These are phyloP conservation scores for Philaethria dido DNA, from an alignment of 2,888 invertebrate genomes.

Conservation along the genomic window DNA sequence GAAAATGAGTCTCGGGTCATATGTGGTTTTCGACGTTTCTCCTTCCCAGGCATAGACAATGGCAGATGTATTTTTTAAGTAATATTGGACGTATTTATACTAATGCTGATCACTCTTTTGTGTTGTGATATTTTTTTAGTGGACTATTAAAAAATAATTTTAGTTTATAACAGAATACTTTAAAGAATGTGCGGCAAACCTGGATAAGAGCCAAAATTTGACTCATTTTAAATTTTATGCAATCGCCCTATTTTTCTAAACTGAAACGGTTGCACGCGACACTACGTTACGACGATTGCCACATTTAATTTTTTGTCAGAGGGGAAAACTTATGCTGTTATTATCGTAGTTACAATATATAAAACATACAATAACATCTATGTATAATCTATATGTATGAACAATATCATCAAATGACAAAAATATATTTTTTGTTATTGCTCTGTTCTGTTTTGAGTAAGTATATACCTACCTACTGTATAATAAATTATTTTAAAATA, in stretches of 20 bases:
- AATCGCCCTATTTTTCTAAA: constrained; percentile 82
- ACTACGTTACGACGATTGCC: constrained; percentile 46
- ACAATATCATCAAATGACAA: too few species aligned
- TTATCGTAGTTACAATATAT: not conserved
- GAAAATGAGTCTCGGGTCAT: too few species aligned
- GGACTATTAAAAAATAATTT: constrained; percentile 31
- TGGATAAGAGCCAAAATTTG: constrained; percentile 75
- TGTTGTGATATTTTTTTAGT: constrained; percentile 14
- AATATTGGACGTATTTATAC: not conserved
- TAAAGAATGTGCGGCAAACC: constrained; percentile 70
- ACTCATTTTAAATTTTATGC: constrained; percentile 78
- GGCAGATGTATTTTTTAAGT: too few species aligned
- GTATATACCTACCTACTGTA: too few species aligned
- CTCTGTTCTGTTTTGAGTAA: too few species aligned
- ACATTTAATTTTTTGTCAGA: constrained; percentile 7
- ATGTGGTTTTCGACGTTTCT: too few species aligned
- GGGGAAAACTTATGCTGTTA: not conserved
- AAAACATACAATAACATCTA: too few species aligned
- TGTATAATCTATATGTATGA: too few species aligned
- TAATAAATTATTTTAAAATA: too few species aligned
- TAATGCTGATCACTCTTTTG: not conserved
- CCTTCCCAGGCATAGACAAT: too few species aligned
- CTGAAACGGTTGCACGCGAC: constrained; percentile 77
- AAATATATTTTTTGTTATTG: too few species aligned
- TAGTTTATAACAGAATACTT: constrained; percentile 58